Conservation (phyloP, 2,113 vertebrate species). For the Pteropus alecto region DNA sequence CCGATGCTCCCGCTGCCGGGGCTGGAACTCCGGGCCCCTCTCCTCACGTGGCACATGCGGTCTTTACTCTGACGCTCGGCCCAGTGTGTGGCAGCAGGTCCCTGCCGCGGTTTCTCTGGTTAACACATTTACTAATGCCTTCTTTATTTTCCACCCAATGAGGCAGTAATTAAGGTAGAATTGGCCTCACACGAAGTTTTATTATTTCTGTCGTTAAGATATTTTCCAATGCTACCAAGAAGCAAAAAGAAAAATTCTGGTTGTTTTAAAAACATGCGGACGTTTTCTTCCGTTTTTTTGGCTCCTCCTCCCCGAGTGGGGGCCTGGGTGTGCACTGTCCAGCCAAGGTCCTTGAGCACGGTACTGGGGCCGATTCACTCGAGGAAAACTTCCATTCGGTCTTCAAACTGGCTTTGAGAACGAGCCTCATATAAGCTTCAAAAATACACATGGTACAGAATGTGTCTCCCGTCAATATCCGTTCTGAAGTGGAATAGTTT, state of each 20-base stretch:
- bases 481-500: not conserved
- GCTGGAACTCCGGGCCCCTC: not conserved
- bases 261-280: slow-evolving; percentile 37
- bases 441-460: not conserved
- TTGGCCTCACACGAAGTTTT: slow-evolving; percentile 53
- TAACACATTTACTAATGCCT: slow-evolving; percentile 39
- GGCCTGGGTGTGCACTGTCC: not conserved
- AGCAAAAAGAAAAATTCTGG: slow-evolving; percentile 12
- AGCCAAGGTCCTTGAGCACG: not conserved
- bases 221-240: slow-evolving; percentile 52
- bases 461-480: not conserved
- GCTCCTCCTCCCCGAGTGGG: not conserved
- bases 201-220: slow-evolving; percentile 67
- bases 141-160: slow-evolving; percentile 41
- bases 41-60: not conserved
- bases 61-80: slow-evolving; percentile 21
- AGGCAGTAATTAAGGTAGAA: slow-evolving; percentile 58
- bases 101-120: slow-evolving; percentile 51
- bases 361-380: not conserved
- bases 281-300: slow-evolving; percentile 14
- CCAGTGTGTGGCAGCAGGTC: slow-evolving; percentile 29
- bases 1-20: not conserved
- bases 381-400: slow-evolving; percentile 14
- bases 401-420: not conserved
- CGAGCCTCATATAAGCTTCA: slow-evolving; percentile 9